Base-by-base conservation (phyloP, 2,888 invertebrate genomes). In the Spisula subtruncata region DNA sequence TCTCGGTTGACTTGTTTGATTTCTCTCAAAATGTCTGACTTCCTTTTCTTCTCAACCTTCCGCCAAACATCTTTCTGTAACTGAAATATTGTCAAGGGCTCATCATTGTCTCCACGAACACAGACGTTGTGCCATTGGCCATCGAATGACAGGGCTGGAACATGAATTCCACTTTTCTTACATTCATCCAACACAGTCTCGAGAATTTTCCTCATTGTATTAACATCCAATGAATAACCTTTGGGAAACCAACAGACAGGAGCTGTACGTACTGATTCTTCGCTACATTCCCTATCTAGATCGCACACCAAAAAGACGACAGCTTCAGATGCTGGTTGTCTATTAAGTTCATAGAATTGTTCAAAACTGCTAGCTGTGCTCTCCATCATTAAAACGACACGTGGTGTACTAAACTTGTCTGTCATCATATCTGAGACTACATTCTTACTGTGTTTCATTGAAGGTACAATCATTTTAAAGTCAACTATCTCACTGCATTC, bases 81-180 rank as follows among this genome's bases (percentile, higher is more conserved):
- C 56, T 89, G 81, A 16, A 89, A 54, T 18, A 83, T 12, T 18
- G 89, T 89, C 1, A 89, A 66, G 4, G 89, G 86, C 1, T 4
- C 8, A 1, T 48, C 48, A 32, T 83, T 18, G 0, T 6, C 29
- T 18, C 29, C 51, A 20, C 82, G 79, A 6, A 84, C 41, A 0
- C 87, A 83, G 6, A 89, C 8, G 25, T 18, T 20, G 25, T 14
- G n/a, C 87, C 89, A 89, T 41, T 89, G 87, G 0, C 89, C 89
- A n/a, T 89, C 87, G 84, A 81, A 89, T 56, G 81, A 84, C 18
- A 84, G 16, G 0, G 79, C 86, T 0, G 85, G 86, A 20, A 88
- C 79, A 83, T 88, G 83, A 16, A 88, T 29, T n/a, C 60, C 80
- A 16, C 16, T 51, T 8, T 83, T 29, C 8, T 25, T 25, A 32